These are phyloP conservation scores for Balanococcus diminutus DNA, from an alignment of 2,888 invertebrate genomes.

Conservation along the genomic window DNA sequence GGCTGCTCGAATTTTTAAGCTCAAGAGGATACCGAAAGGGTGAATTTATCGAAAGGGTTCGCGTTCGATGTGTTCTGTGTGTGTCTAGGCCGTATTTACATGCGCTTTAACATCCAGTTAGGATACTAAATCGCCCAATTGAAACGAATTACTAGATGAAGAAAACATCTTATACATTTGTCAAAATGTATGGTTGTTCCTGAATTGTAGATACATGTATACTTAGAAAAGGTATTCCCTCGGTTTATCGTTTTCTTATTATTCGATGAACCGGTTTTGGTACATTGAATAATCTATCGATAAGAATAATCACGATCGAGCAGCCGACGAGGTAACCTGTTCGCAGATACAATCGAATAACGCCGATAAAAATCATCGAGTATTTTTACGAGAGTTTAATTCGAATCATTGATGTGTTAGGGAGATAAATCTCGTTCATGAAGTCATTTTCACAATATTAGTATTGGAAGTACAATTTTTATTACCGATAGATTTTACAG, in stretches of 20 bases:
- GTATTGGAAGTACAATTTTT: no score
- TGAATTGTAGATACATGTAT: no score
- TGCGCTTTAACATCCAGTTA: no score
- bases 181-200: background rate
- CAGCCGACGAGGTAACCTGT: background rate
- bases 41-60: background rate
- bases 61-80: background rate
- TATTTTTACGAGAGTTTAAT: background rate
- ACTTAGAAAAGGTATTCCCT: background rate
- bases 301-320: background rate
- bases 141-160: background rate
- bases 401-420: background rate
- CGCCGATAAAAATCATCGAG: conserved; percentile 10
- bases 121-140: background rate
- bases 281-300: background rate
- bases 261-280: background rate
- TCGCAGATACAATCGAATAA: conserved; percentile 24
- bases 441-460: no score
- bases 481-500: no score
- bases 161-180: background rate
- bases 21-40: background rate
- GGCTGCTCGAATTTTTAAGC: no score
- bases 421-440: no score
- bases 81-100: no score
- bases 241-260: background rate